Percentiles rank a stretch among this genome's conserved stretches.
These are phyloP conservation scores for Ceratitis capitata DNA, from an alignment of 1,140 invertebrate genomes.

Conservation along the genomic window DNA sequence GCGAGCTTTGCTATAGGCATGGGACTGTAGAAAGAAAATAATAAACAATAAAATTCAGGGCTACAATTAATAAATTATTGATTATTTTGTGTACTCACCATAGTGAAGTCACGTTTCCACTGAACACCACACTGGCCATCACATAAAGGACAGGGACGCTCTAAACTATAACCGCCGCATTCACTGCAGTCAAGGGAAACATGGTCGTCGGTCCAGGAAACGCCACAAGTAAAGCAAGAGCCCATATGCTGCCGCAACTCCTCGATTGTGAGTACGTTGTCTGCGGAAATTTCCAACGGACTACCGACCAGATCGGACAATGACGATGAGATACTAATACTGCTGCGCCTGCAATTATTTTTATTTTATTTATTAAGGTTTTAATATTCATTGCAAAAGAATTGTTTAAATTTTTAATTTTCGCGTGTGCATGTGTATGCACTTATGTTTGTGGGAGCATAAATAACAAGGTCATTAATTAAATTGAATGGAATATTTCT, in stretches of 20 bases:
- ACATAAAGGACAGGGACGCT: conserved; percentile 80
- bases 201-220: conserved; percentile 83
- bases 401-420: no score
- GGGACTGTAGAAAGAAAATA: conserved; percentile 71
- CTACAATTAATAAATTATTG: no score
- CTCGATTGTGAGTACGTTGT: conserved; percentile 74
- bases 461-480: no score
- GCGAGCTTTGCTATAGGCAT: conserved; percentile 77
- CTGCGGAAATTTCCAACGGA: conserved; percentile 62
- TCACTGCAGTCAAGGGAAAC: conserved; percentile 83
- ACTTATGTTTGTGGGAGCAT: no score
- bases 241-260: conserved; percentile 74
- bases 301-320: conserved; percentile 62
- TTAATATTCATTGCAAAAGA: no score
- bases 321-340: conserved; percentile 61
- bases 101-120: conserved; percentile 82
- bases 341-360: conserved; percentile 62
- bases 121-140: conserved; percentile 77
- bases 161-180: conserved; percentile 83
- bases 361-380: no score
- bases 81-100: conserved; percentile 68
- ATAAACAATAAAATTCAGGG: no score
- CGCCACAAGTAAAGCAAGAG: conserved; percentile 83
- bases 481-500: no score
- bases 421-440: no score